phyloP scores from a whole-genome alignment of 2,797 vertebrate genomes.

The Micropoecilia bifurca region DNA sequence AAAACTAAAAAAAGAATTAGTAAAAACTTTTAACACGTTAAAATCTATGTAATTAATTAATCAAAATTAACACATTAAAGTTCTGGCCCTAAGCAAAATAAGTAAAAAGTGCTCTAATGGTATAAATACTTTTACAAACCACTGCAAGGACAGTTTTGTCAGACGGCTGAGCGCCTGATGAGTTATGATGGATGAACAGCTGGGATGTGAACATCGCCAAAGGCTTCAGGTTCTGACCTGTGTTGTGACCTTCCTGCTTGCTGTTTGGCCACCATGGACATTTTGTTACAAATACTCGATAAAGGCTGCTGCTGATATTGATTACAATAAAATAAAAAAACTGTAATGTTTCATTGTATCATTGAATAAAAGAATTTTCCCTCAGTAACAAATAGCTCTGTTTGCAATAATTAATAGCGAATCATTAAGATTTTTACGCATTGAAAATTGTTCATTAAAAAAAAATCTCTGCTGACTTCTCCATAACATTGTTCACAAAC shows the following conservation, averaged over 20 bases:
- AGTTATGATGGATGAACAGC: background rate
- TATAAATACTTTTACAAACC: background rate
- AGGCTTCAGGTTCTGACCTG: background rate
- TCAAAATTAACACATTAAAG: no score
- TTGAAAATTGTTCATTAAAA: background rate
- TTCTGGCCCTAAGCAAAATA: no score
- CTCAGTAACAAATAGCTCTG: no score
- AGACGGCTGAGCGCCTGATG: background rate
- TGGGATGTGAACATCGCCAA: background rate
- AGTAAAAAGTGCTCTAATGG: background rate
- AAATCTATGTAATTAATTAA: no score
- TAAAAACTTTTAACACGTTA: no score
- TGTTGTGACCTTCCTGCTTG: background rate
- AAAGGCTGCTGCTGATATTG: background rate
- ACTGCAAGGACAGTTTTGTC: background rate
- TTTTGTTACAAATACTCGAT: background rate
- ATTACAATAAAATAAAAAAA: background rate
- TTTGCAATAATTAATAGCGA: background rate
- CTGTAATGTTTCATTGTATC: background rate
- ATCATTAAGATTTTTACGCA: background rate
- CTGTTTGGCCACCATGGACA: background rate
- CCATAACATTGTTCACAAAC: background rate
- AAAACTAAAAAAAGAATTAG: no score
- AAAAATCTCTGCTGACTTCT: background rate
- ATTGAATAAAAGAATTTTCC: background rate